phyloP scores from a whole-genome alignment of 1,140 invertebrate species.

The Psix sp. region DNA sequence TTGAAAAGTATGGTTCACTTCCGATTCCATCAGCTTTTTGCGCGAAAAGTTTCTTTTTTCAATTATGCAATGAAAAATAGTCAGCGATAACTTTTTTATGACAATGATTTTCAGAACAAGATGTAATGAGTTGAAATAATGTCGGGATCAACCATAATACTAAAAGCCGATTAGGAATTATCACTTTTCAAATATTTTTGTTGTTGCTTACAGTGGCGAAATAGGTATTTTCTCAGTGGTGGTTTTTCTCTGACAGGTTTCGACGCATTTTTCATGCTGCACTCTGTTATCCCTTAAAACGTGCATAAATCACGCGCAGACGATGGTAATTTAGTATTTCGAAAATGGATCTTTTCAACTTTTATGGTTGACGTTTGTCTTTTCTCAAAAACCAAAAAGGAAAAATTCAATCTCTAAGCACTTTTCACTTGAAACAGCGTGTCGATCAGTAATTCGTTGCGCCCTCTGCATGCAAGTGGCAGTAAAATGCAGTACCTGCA shows the following conservation, averaged over 20 bases:
- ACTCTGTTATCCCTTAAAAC: slow-evolving; percentile 37
- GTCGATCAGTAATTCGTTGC: slow-evolving; percentile 39
- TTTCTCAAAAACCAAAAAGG: slow-evolving; percentile 49
- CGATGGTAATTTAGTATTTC: slow-evolving; percentile 62
- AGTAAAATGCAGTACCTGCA: slow-evolving; percentile 60
- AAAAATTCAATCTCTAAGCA: slow-evolving; percentile 53
- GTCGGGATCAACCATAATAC: too few relatives aligned
- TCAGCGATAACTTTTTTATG: too few relatives aligned
- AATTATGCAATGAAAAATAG: too few relatives aligned
- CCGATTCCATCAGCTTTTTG: not conserved
- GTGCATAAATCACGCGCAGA: slow-evolving; percentile 44
- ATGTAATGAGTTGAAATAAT: too few relatives aligned
- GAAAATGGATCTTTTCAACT: slow-evolving; percentile 60
- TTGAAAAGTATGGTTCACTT: slow-evolving; percentile 20
- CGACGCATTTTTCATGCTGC: slow-evolving; percentile 25
- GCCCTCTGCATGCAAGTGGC: slow-evolving; percentile 62
- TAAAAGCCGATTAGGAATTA: too few relatives aligned
- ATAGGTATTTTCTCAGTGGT: too few relatives aligned
- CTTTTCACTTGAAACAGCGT: slow-evolving; percentile 36
- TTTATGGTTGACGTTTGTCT: slow-evolving; percentile 27
- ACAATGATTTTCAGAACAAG: too few relatives aligned
- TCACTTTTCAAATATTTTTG: too few relatives aligned
- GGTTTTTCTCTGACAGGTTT: slow-evolving; percentile 40
- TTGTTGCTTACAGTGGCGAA: too few relatives aligned
- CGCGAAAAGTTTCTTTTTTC: not conserved